These are phyloP conservation scores for Myripristis jacobus DNA, from an alignment of 2,797 vertebrate genomes.

Conservation along the genomic window DNA sequence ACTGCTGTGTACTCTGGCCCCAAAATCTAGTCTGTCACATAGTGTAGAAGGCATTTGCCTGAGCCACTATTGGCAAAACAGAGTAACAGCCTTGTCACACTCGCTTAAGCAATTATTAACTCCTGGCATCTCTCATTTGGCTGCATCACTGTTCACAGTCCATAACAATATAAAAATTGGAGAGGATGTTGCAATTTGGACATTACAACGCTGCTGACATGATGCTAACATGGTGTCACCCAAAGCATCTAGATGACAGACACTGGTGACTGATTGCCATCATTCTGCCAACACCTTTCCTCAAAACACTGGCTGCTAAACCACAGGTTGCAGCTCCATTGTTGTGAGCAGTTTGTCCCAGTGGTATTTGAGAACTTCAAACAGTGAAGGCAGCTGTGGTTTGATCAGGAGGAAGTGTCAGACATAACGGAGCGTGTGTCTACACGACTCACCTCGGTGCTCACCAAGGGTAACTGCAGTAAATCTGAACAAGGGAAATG, in stretches of 20 bases:
- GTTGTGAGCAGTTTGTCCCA: neutral
- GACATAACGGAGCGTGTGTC: conserved; percentile 13
- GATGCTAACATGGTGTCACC: neutral
- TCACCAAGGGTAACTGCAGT: conserved; percentile 9
- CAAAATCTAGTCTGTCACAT: conserved; percentile 18
- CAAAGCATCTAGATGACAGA: neutral
- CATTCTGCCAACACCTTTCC: conserved; percentile 5
- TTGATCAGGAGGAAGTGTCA: conserved; percentile 15
- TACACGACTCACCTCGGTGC: neutral
- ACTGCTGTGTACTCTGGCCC: conserved; percentile 34
- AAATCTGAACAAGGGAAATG: conserved; percentile 24
- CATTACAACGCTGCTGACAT: neutral
- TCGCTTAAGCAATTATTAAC: conserved; percentile 51
- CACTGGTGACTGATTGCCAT: neutral
- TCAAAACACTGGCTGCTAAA: neutral
- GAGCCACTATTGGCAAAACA: conserved; percentile 28
- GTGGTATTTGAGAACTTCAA: conserved; percentile 19
- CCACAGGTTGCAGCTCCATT: neutral
- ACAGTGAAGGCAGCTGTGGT: neutral
- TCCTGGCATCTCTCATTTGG: conserved; percentile 18
- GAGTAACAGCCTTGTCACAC: conserved; percentile 25
- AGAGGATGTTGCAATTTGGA: conserved; percentile 3
- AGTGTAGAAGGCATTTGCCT: conserved; percentile 39
- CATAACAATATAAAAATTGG: neutral
- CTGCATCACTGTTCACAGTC: conserved; percentile 25